Conservation (phyloP, 2,113 vertebrate genomes). For the Nerophis ophidion region DNA sequence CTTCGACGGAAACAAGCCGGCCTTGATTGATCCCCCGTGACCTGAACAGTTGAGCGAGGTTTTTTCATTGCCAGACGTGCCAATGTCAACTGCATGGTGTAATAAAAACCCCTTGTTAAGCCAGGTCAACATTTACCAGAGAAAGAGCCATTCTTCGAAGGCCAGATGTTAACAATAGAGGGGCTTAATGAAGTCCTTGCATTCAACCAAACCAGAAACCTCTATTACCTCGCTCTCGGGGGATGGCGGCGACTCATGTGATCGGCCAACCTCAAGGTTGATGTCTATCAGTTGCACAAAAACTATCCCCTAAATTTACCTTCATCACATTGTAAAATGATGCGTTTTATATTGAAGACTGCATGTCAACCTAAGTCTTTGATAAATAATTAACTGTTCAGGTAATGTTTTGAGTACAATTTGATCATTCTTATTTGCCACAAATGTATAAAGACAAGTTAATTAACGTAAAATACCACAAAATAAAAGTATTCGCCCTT, state of each 20-base stretch:
- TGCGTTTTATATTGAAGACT: neutral
- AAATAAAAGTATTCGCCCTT: too few relatives aligned
- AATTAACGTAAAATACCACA: too few relatives aligned
- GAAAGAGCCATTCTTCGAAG: conserved; percentile 69
- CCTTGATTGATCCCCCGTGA: conserved; percentile 69
- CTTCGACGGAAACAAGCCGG: conserved; percentile 50
- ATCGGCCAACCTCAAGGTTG: conserved; percentile 45
- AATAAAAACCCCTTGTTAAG: conserved; percentile 74
- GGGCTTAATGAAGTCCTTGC: conserved; percentile 71
- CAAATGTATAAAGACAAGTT: too few relatives aligned
- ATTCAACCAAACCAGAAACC: conserved; percentile 66
- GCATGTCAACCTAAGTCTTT: neutral
- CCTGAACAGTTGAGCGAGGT: conserved; percentile 50
- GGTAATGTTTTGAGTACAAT: too few relatives aligned
- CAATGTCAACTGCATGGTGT: conserved; percentile 72
- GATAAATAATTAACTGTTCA: too few relatives aligned
- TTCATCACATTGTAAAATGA: neutral
- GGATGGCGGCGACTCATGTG: conserved; percentile 36
- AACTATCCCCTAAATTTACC: conserved; percentile 21
- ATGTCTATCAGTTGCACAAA: conserved; percentile 41
- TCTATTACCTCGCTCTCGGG: conserved; percentile 31
- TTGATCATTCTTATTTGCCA: too few relatives aligned
- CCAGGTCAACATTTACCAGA: conserved; percentile 65
- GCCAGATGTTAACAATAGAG: conserved; percentile 79
- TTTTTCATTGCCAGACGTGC: conserved; percentile 62